Percentiles rank a stretch among this genome's conserved stretches.
These are phyloP conservation scores for Chelonus insularis DNA, from an alignment of 1,140 invertebrate species.

Conservation along the genomic window DNA sequence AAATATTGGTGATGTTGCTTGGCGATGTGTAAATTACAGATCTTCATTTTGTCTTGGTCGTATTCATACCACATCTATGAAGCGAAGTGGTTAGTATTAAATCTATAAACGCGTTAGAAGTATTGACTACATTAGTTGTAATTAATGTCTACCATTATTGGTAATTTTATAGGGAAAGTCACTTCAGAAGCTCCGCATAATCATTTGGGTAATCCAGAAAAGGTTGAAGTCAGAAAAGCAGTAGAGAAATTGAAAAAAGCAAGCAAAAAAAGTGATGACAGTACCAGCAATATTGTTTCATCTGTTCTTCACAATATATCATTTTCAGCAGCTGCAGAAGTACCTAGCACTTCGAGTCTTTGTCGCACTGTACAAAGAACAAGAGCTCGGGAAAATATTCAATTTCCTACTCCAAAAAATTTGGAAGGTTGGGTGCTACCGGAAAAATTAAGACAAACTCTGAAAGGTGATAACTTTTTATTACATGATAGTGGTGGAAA, in stretches of 20 bases:
- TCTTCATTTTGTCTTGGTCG: no score
- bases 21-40: no score
- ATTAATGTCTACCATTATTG: no score
- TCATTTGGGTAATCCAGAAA: background rate
- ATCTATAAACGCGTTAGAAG: no score
- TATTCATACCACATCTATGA: no score
- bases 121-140: no score
- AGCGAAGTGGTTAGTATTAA: no score
- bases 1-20: no score
- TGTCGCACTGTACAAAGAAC: no score
- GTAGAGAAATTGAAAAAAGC: background rate
- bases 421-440: background rate
- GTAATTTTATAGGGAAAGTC: background rate
- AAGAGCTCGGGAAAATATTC: background rate
- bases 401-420: background rate
- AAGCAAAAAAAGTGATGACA: background rate
- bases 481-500: background rate
- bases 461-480: conserved; percentile 3
- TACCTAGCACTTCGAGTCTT: background rate
- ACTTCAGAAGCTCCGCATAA: background rate
- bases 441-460: background rate
- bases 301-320: background rate
- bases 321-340: background rate
- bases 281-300: background rate
- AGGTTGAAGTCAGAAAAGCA: background rate